Base-by-base conservation (phyloP, 1,140 invertebrate genomes). In the roundworm (Caenorhabditis elegans) region DNA sequence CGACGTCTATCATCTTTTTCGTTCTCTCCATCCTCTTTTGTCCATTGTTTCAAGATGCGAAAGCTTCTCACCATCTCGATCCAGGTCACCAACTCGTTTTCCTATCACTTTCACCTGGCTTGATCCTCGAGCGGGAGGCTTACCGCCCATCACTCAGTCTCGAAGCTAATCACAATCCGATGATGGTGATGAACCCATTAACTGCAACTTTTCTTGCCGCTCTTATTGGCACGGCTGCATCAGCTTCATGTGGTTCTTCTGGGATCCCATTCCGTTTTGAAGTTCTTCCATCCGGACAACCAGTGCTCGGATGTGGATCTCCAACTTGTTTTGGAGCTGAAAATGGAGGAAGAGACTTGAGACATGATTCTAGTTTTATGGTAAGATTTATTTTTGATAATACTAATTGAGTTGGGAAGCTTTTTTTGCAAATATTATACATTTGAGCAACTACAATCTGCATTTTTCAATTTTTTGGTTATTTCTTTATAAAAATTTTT, bases 281-380 rank as follows among this genome's bases (percentile, higher is more conserved):
- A 47, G 78, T 85, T 47, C 78, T 83, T 48, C 77, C 82, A 22
- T 75, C 78, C 17, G 82, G 82, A 13, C 46, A 79, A 22, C 81
- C 78, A 28, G 82, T 86, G n/a, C 81, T 86, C 15, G 85, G 85
- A 39, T 86, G 85, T 75, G 85, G 49, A 6, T 81, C 65, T 28
- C 85, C 85, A 22, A 49, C 79, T 48, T 86, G 85, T 76, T 86
- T 86, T 48, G 85, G 85, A 8, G 46, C 85, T 36, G 85, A 86
- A 75, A 77, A 77, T 79, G 85, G 85, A 51, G 82, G 85, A 28
- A 60, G 43, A 31, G 36, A 65, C 75, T 47, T 82, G 26, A 46
- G 87, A 46, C 84, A 85, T 49, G 84, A 85, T 51, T 79, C 70
- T 36, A 75, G 65, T 31, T 85, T 85, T 26, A 82, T 60, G 31